Evolutionary conservation across 1,140 invertebrate species (phyloP).

Genomic region (Temnothorax curvispinosus): DNA sequence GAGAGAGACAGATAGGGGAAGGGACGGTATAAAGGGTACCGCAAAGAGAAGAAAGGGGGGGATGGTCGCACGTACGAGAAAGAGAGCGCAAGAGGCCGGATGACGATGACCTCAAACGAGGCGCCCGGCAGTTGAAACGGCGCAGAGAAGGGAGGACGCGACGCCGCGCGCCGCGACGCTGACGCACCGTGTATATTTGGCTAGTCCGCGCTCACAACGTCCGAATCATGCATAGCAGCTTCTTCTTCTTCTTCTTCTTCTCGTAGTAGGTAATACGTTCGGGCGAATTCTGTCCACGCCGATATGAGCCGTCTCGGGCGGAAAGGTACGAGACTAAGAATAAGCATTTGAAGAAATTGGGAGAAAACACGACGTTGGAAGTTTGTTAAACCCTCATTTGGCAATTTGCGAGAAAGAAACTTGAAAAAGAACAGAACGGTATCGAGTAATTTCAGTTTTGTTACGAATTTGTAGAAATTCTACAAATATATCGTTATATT

Average conservation of each 20-base stretch:
- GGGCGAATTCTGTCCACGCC: conserved; percentile 48
- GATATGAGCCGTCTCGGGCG: conserved; percentile 31
- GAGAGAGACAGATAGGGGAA: conserved; percentile 52
- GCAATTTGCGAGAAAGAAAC: not conserved
- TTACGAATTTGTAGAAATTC: not conserved
- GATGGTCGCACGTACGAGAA: conserved; percentile 21
- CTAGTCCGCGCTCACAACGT: conserved; percentile 67
- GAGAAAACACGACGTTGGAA: not conserved
- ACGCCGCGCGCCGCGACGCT: conserved; percentile 83
- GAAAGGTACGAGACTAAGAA: conserved; percentile 35
- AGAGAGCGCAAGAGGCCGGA: conserved; percentile 66
- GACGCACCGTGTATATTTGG: conserved; percentile 82
- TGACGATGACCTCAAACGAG: conserved; percentile 82
- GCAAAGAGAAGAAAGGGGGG: conserved; percentile 30
- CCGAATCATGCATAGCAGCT: conserved; percentile 64
- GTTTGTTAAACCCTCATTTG: conserved; percentile 18
- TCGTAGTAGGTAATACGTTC: conserved; percentile 60
- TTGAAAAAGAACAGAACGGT: not conserved
- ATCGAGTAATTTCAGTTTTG: not conserved
- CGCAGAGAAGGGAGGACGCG: conserved; percentile 80
- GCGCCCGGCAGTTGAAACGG: conserved; percentile 77
- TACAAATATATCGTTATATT: not conserved
- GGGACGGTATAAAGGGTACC: conserved; percentile 51
- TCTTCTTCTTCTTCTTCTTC: conserved; percentile 61
- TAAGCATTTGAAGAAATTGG: conserved; percentile 40